Base-by-base conservation (phyloP, 2,113 vertebrate genomes). In the Carassius gibelio region DNA sequence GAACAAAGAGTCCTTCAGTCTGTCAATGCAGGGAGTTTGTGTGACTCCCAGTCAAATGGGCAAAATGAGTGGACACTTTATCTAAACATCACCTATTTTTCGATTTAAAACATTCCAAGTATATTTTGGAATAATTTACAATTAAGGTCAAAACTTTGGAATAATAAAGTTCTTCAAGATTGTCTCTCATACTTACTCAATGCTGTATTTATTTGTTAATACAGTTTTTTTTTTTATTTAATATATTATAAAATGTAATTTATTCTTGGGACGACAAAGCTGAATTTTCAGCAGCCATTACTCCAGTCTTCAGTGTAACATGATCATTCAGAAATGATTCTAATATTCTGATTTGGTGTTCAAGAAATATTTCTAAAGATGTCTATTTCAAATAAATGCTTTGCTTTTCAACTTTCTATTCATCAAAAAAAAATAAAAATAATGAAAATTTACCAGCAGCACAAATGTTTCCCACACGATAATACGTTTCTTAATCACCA, bases 1-100 rank as follows among this genome's bases (percentile, higher is more conserved):
- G 84, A 88, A 76, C 87, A 90, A 90, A 84, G 8, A 4, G 34
- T 69, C 57, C 69, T 87, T 91, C 9, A 84, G n/a, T 61, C 81
- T 15, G 38, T 78, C 61, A 57, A 26, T 82, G 83, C 88, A 66
- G n/a, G 19, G 61, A 62, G 3, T 79, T 36, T 19, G 34, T 66
- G 17, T 82, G 48, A 91, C 86, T 66, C 57, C 57, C 55, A 45
- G 38, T 17, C 1, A 14, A 80, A 48, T 66, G 36, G 30, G 0
- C 17, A 5, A 34, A 52, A 62, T 62, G 5, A 79, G 34, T 23
- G 21, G 57, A 23, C 21, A 23, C 57, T 62, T 21, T 77, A 10
- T 61, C 21, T 42, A 62, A 38, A 4, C 21, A 79, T 61, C 10
- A n/a, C 1, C 17, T 17, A 38, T 69, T 36, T 68, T 68, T 34